phyloP scores from a whole-genome alignment of 2,113 vertebrate genomes.

The Cryptotis parvus region DNA sequence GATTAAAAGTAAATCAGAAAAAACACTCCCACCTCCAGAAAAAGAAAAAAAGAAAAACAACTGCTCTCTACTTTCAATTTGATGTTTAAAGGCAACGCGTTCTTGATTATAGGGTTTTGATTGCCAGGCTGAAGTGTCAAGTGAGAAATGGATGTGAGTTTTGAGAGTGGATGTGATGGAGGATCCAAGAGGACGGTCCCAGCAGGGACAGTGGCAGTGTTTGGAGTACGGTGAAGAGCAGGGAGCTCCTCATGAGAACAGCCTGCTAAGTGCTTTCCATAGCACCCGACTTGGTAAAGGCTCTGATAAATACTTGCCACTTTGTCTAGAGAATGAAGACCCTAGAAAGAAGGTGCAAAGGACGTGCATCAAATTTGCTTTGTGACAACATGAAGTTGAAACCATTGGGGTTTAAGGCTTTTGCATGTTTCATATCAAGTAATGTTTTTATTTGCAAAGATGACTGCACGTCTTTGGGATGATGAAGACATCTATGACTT shows the following conservation, averaged over 20 bases:
- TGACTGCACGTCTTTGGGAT: background rate
- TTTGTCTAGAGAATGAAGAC: background rate
- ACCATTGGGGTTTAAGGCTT: background rate
- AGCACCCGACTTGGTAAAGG: background rate
- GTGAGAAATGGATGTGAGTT: background rate
- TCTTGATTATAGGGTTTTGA: background rate
- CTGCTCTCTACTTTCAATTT: background rate
- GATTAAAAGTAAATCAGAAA: background rate
- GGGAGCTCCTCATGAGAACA: background rate
- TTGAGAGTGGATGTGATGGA: background rate
- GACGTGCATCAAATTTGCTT: background rate
- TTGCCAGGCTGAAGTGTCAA: background rate
- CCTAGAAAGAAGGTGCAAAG: background rate
- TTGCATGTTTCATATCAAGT: constrained; percentile 28
- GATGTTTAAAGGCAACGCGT: background rate
- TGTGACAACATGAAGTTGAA: constrained; percentile 7
- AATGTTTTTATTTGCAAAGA: constrained; percentile 50
- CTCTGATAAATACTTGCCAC: background rate
- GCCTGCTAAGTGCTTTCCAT: background rate
- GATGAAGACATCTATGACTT: constrained; percentile 11
- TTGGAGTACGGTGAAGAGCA: background rate
- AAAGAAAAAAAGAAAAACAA: background rate
- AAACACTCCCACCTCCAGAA: background rate
- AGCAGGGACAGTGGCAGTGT: background rate
- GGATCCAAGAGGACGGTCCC: background rate